Base-by-base conservation (phyloP, 2,113 vertebrate genomes). In the Sapayoa aenigma region DNA sequence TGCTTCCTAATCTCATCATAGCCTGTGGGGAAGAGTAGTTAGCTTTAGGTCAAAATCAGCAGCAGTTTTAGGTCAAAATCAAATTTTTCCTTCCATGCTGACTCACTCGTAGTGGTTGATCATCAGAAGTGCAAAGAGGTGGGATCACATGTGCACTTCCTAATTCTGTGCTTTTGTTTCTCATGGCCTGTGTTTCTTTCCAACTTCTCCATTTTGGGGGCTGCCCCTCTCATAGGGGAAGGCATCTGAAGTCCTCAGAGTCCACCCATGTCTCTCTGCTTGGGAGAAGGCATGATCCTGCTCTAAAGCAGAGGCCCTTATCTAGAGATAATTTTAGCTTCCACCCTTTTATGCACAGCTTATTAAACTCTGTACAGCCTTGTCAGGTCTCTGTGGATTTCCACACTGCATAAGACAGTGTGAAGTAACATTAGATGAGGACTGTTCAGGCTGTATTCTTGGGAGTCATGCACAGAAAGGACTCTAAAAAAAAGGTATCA, bases 221-320 rank as follows among this genome's bases (percentile, higher is more conserved):
- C 20, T 59, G 24, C 19, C 24, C 4, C 25, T 72, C 17, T 27
- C 22, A 18, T 8, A 49, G 37, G 13, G 3, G 16, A 59, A 59
- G 18, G 8, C 12, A 37, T 24, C 41, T 46, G 17, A 31, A 41
- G 9, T 53, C 31, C 49, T 53, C 27, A 47, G 1, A 1, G 3
- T 6, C 6, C 2, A 39, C 14, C 3, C 0, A 2, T 50, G 4
- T 52, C 20, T 76, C 23, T 13, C 18, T 76, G 39, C 53, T 55
- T 87, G n/a, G 25, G 25, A 78, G 37, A 86, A 59, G 24, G 9
- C 31, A n/a, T 13, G 14, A 59, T 83, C 21, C 30, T 88, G 15
- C 31, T 82, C 19, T 49, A 66, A n/a, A 85, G 13, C 6, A 69
- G 25, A 49, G 18, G 30, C 5, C 39, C 19, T 21, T 78, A 49